These are phyloP conservation scores for Mesorhabditis sp. DNA, from an alignment of 2,888 invertebrate species.

Conservation along the genomic window DNA sequence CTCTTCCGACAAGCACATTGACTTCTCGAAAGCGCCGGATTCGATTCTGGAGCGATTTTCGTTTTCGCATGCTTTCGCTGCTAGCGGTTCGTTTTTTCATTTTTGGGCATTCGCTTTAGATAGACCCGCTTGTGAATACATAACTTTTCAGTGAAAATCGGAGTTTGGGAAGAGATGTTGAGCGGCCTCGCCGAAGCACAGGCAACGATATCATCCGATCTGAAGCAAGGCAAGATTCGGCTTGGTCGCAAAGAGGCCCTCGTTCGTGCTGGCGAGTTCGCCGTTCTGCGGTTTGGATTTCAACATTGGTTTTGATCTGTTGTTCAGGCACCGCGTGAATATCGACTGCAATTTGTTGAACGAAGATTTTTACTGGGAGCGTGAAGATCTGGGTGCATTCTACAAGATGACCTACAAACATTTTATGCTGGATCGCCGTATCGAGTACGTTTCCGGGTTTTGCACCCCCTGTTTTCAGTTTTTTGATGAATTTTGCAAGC, in stretches of 20 bases:
- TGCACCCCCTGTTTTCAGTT: slow-evolving; percentile 2
- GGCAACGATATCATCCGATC: slow-evolving; percentile 59
- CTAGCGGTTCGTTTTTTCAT: slow-evolving; percentile 65
- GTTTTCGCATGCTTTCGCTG: slow-evolving; percentile 86
- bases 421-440: slow-evolving; percentile 37
- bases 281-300: slow-evolving; percentile 27
- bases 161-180: slow-evolving; percentile 85
- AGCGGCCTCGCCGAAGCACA: slow-evolving; percentile 80
- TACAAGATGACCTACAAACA: slow-evolving; percentile 79
- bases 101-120: neutral
- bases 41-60: slow-evolving; percentile 77
- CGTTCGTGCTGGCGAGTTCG: slow-evolving; percentile 46
- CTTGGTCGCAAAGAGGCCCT: slow-evolving; percentile 46
- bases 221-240: slow-evolving; percentile 40
- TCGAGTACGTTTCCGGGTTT: slow-evolving; percentile 28
- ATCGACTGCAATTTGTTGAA: slow-evolving; percentile 87
- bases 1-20: slow-evolving; percentile 18
- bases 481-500: slow-evolving; percentile 7
- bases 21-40: slow-evolving; percentile 19
- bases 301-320: neutral
- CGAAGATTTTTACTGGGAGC: slow-evolving; percentile 97
- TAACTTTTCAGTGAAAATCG: slow-evolving; percentile 73
- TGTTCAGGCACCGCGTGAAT: slow-evolving; percentile 74
- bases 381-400: slow-evolving; percentile 79
- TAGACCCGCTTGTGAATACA: neutral